Evolutionary conservation across 2,113 vertebrate genomes (phyloP).

Genomic region (Syngnathus scovelli): DNA sequence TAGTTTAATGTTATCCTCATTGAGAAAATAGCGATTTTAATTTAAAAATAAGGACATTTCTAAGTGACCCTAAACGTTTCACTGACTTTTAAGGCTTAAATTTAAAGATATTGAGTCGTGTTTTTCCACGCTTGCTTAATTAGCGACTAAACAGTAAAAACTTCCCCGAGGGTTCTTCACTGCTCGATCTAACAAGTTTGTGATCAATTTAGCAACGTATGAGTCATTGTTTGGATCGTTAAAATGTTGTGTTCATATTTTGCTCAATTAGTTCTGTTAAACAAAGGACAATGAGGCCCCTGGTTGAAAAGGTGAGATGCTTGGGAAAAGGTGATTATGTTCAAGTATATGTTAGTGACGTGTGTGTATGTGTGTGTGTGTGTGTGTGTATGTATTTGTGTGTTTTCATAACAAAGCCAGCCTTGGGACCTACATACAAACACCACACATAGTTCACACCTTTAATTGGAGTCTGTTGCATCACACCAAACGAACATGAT

Average conservation of each 20-base stretch:
- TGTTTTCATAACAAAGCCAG: neutral
- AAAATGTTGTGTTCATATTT: neutral
- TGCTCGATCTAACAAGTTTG: neutral
- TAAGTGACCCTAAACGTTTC: no score
- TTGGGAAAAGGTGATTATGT: neutral
- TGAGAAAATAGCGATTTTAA: no score
- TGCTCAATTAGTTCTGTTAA: neutral
- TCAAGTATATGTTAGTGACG: neutral
- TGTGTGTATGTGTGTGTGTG: neutral
- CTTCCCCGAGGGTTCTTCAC: neutral
- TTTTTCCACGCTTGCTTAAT: neutral
- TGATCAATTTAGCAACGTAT: neutral
- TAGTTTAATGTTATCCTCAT: no score
- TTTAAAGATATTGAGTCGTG: no score
- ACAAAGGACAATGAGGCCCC: neutral
- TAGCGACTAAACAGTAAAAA: neutral
- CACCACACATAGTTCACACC: neutral
- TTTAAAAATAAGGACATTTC: no score
- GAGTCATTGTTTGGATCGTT: neutral
- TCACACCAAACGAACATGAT: neutral
- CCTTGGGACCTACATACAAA: neutral
- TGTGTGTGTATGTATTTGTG: neutral
- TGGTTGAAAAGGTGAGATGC: neutral
- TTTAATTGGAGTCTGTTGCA: slow-evolving; percentile 3
- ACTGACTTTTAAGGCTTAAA: neutral